phyloP scores from a whole-genome alignment of 2,888 invertebrate species.

The Drosophila anceps region DNA sequence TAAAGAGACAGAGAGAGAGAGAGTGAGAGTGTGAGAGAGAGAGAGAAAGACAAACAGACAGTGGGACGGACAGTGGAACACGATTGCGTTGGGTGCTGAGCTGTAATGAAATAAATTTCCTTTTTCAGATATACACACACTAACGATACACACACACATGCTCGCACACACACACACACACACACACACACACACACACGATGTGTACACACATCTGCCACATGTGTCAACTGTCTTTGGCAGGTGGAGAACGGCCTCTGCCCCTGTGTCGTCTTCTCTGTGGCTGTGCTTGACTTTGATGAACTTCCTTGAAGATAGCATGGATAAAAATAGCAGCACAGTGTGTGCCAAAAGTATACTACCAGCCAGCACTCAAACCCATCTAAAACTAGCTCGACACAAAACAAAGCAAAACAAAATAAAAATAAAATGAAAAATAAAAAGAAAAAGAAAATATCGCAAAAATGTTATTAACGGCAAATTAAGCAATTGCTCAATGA shows the following conservation, averaged over 20 bases:
- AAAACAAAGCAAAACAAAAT: background rate
- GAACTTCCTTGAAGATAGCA: conserved; percentile 51
- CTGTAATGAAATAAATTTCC: conserved; percentile 77
- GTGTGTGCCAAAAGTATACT: conserved; percentile 35
- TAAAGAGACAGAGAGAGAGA: background rate
- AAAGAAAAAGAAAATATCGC: conserved; percentile 5
- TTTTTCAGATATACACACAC: conserved; percentile 45
- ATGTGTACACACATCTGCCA: conserved; percentile 16
- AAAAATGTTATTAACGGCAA: conserved; percentile 80
- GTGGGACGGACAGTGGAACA: conserved; percentile 33
- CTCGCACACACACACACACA: background rate
- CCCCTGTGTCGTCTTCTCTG: conserved; percentile 16
- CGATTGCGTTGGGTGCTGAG: conserved; percentile 68
- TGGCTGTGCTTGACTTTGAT: conserved; percentile 63
- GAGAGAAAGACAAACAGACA: background rate
- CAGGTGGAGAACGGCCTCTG: conserved; percentile 39
- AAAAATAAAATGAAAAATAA: background rate
- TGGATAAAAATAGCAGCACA: conserved; percentile 54
- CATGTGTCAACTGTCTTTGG: conserved; percentile 59
- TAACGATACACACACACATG: conserved; percentile 5
- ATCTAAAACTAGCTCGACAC: conserved; percentile 44
- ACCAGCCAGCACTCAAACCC: conserved; percentile 21
- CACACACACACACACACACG: background rate
- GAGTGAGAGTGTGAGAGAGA: background rate
- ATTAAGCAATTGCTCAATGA: conserved; percentile 85